Percentiles rank a stretch among this genome's conserved stretches.
Evolutionary conservation across 2,797 vertebrate genomes (phyloP).

Genomic region (Muscicapa comitata): DNA sequence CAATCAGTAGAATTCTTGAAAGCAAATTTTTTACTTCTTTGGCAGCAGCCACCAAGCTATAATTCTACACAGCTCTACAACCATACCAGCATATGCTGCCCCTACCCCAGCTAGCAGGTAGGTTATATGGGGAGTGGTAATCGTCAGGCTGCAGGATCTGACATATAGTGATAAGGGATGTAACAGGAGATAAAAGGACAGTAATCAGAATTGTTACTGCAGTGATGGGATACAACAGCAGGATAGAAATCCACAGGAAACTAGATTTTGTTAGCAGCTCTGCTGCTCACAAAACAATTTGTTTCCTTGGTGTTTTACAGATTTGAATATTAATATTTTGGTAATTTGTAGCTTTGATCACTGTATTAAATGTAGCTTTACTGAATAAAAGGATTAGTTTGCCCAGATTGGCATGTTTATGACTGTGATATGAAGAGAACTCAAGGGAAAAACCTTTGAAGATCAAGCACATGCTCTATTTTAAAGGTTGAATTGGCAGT

Average conservation of each 20-base stretch:
- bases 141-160: background rate
- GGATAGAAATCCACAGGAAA: background rate
- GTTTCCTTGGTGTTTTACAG: slow-evolving; percentile 29
- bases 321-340: slow-evolving; percentile 31
- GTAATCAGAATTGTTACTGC: background rate
- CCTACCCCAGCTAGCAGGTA: background rate
- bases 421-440: slow-evolving; percentile 5
- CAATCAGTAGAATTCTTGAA: background rate
- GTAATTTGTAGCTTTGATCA: slow-evolving; percentile 41
- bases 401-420: background rate
- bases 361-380: background rate
- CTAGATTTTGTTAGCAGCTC: background rate
- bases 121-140: background rate
- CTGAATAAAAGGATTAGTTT: slow-evolving; percentile 43
- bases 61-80: background rate
- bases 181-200: background rate
- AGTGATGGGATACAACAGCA: background rate
- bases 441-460: slow-evolving; percentile 21
- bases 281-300: background rate
- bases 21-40: accelerated
- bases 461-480: background rate
- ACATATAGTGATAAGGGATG: background rate
- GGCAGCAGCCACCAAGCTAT: background rate
- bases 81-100: background rate
- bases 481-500: background rate